Evolutionary conservation across 2,888 invertebrate species (phyloP).

Genomic region (Ligdia adustata): DNA sequence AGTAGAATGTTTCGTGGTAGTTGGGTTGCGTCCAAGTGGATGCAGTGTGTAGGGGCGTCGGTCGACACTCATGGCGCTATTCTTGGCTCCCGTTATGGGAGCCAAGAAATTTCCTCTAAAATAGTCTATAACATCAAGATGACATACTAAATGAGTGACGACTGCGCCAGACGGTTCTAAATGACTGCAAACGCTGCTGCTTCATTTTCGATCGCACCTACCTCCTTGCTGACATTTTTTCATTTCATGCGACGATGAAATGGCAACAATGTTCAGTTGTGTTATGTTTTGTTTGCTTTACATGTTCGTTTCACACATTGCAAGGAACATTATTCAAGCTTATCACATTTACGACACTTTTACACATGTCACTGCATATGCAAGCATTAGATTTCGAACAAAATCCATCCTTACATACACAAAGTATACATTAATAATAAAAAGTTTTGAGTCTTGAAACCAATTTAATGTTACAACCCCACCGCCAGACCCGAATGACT

Average conservation of each 20-base stretch:
- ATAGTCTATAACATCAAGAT: conserved; percentile 20
- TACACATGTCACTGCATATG: conserved; percentile 37
- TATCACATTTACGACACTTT: conserved; percentile 27
- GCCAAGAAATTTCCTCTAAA: conserved; percentile 20
- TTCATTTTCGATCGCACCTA: conserved; percentile 37
- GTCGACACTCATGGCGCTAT: conserved; percentile 62
- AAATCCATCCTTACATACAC: conserved; percentile 11
- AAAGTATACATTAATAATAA: background rate
- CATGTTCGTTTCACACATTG: conserved; percentile 66
- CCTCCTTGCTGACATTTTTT: conserved; percentile 38
- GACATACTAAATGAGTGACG: conserved; percentile 49
- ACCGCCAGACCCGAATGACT: conserved; percentile 6
- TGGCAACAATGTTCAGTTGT: conserved; percentile 40
- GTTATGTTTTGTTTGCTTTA: conserved; percentile 62
- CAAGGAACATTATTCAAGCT: conserved; percentile 77
- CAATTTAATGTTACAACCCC: conserved; percentile 11
- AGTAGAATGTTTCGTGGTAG: conserved; percentile 44
- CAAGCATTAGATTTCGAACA: conserved; percentile 25
- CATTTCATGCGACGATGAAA: conserved; percentile 42
- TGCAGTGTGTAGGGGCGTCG: conserved; percentile 66
- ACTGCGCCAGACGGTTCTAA: conserved; percentile 20
- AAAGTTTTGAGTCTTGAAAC: background rate
- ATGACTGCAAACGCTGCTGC: conserved; percentile 18
- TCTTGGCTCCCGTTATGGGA: conserved; percentile 34
- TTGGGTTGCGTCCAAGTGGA: conserved; percentile 80